Conservation (phyloP, 2,113 vertebrate genomes). For the Pseudopodoces humilis region DNA sequence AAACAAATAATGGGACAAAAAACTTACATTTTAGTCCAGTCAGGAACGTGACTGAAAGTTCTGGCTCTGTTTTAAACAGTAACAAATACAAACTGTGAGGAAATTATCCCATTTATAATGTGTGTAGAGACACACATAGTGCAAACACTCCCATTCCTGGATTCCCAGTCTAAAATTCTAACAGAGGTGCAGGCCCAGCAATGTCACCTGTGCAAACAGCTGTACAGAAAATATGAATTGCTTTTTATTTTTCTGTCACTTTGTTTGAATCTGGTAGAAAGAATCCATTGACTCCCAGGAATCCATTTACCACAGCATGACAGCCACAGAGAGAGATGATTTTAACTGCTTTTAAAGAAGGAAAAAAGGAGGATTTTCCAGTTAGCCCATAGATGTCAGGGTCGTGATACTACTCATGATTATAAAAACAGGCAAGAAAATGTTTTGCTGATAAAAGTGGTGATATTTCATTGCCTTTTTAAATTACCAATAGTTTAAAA, state of each 20-base stretch:
- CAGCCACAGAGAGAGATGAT: not conserved
- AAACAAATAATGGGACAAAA: not conserved
- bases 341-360: conserved; percentile 21
- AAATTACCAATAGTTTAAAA: not conserved
- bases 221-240: not conserved
- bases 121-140: not conserved
- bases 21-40: not conserved
- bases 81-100: not conserved
- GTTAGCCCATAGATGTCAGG: not conserved
- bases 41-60: not conserved
- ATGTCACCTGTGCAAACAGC: not conserved
- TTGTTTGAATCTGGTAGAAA: not conserved
- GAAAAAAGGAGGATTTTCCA: not conserved
- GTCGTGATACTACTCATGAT: not conserved
- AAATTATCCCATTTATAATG: not conserved
- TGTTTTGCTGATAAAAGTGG: conserved; percentile 4
- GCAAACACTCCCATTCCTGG: not conserved
- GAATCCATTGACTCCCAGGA: not conserved
- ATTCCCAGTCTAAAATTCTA: not conserved
- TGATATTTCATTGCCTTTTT: conserved; percentile 34
- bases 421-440: not conserved
- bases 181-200: not conserved
- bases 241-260: not conserved
- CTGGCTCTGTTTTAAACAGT: not conserved
- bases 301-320: not conserved